phyloP scores from a whole-genome alignment of 2,888 invertebrate species.

The Thecocarcelia acutangulata region DNA sequence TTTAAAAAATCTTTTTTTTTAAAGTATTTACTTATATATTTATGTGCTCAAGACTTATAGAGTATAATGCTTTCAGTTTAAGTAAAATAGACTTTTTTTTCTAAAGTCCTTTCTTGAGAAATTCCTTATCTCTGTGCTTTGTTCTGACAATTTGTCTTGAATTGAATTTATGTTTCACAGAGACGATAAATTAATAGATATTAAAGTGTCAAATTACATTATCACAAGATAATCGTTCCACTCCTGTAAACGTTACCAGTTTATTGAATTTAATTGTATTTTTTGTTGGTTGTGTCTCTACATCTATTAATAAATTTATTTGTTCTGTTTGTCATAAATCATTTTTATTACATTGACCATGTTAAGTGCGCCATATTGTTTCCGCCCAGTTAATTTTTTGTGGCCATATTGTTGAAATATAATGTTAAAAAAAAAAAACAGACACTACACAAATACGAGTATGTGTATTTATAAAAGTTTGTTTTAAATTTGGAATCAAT shows the following conservation, averaged over 20 bases:
- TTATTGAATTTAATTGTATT: background rate
- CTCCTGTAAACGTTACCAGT: background rate
- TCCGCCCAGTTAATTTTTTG: slow-evolving; percentile 58
- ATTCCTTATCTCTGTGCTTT: too few relatives aligned
- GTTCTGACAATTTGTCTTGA: too few relatives aligned
- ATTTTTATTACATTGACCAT: slow-evolving; percentile 64
- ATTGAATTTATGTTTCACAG: too few relatives aligned
- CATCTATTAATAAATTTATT: slow-evolving; percentile 13
- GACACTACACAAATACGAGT: background rate
- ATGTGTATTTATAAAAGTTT: background rate
- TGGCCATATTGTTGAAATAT: slow-evolving; percentile 17
- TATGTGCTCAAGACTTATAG: background rate
- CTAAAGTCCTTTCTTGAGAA: too few relatives aligned
- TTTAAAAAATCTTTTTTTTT: background rate
- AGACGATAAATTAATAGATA: too few relatives aligned
- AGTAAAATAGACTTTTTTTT: too few relatives aligned
- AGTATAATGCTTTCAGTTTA: slow-evolving; percentile 25
- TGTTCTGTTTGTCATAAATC: slow-evolving; percentile 41
- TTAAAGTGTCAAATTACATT: too few relatives aligned
- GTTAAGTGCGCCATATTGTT: slow-evolving; percentile 64
- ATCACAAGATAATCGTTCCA: too few relatives aligned
- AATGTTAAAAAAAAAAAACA: background rate
- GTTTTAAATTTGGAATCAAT: background rate
- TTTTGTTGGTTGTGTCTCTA: background rate
- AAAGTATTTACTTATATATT: background rate